Evolutionary conservation across 2,888 invertebrate species (phyloP).

Genomic region (Chalcis sispes): DNA sequence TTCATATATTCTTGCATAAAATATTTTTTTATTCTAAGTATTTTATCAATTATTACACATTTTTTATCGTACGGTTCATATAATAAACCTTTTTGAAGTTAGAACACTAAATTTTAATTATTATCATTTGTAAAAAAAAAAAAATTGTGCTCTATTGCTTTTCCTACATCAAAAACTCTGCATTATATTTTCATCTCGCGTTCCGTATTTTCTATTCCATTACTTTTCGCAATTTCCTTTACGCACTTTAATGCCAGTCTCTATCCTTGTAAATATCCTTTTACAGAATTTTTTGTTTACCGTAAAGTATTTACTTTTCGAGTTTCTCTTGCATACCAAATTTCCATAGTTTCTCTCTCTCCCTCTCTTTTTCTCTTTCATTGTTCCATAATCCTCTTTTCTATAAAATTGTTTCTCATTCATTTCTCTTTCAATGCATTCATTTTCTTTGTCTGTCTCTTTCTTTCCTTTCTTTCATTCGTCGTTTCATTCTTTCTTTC

Average conservation of each 20-base stretch:
- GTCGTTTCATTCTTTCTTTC: background rate
- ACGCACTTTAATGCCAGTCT: background rate
- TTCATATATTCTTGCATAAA: too few species aligned
- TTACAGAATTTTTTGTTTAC: slow-evolving; percentile 4
- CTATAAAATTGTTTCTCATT: background rate
- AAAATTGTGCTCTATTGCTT: background rate
- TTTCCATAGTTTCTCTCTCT: background rate
- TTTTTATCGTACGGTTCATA: too few species aligned
- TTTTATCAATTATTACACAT: too few species aligned
- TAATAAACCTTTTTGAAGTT: too few species aligned
- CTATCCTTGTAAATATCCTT: background rate
- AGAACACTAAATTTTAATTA: too few species aligned
- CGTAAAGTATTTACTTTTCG: background rate
- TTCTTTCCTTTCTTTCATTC: slow-evolving; percentile 4
- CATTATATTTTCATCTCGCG: background rate
- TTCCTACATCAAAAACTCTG: background rate
- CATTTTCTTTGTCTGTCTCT: background rate
- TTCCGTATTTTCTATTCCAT: background rate
- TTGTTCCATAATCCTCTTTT: background rate
- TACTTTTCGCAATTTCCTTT: background rate
- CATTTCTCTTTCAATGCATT: background rate
- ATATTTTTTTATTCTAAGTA: too few species aligned
- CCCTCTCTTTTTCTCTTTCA: background rate
- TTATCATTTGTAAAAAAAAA: too few species aligned
- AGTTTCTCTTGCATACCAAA: background rate